Evolutionary conservation across 1,140 invertebrate genomes (phyloP).

Genomic region (Meloidogyne hapla): DNA sequence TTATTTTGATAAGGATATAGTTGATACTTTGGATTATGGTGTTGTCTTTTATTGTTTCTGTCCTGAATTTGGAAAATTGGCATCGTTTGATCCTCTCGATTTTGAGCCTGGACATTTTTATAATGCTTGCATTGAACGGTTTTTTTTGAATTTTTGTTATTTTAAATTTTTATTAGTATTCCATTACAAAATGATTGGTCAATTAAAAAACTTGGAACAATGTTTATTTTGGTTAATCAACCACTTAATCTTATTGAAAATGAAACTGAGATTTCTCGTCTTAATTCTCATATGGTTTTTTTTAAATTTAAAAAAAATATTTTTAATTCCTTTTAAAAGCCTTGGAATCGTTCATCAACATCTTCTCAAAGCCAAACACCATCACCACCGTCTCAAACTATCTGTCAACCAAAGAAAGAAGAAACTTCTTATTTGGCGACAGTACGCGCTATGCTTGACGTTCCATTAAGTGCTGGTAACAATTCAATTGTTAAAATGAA

Average conservation of each 20-base stretch:
- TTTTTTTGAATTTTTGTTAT: neutral
- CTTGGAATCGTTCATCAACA: neutral
- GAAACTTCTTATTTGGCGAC: neutral
- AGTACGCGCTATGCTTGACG: neutral
- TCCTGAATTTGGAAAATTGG: neutral
- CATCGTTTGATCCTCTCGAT: neutral
- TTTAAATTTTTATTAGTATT: neutral
- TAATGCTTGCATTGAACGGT: neutral
- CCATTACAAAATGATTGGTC: neutral
- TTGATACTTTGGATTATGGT: conserved; percentile 3
- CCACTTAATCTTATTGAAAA: neutral
- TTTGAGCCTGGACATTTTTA: neutral
- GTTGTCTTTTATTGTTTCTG: neutral
- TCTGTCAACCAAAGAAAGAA: neutral
- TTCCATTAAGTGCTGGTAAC: neutral
- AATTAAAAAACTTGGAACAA: neutral
- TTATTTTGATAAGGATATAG: neutral
- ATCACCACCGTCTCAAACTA: too few species aligned
- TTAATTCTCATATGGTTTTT: neutral
- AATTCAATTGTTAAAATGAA: neutral
- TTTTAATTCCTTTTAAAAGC: neutral
- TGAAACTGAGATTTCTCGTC: neutral
- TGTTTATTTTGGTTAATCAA: neutral
- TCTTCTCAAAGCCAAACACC: too few species aligned
- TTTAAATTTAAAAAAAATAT: neutral